phyloP scores from a whole-genome alignment of 2,888 invertebrate genomes.

The Frankliniella intonsa region DNA sequence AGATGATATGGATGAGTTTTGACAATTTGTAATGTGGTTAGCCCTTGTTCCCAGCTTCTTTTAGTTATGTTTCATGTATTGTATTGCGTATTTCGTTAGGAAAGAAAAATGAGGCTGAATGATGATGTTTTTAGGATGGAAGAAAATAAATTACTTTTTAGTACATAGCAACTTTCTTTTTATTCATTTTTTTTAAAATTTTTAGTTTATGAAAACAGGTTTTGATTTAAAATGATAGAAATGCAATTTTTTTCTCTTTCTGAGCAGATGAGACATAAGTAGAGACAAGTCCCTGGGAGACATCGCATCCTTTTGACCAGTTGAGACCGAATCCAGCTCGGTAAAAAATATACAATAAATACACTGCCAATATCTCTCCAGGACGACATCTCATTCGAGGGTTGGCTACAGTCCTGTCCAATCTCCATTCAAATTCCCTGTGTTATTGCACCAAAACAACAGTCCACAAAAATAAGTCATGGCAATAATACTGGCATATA shows the following conservation, averaged over 20 bases:
- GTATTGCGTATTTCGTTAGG: not conserved
- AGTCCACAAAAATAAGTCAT: too few species aligned
- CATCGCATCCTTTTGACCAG: not conserved
- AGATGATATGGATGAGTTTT: constrained; percentile 5
- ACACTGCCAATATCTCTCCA: not conserved
- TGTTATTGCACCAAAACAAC: too few species aligned
- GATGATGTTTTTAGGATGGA: not conserved
- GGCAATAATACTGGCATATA: too few species aligned
- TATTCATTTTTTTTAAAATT: not conserved
- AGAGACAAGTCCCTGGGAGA: not conserved
- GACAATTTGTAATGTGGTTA: not conserved
- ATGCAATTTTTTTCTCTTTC: not conserved
- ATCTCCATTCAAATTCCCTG: too few species aligned
- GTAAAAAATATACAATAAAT: constrained; percentile 24
- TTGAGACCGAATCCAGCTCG: constrained; percentile 14
- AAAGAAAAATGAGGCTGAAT: too few species aligned
- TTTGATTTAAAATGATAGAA: constrained; percentile 19
- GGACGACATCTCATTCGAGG: too few species aligned
- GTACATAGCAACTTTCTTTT: not conserved
- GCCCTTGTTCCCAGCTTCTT: not conserved
- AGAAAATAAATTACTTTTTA: not conserved
- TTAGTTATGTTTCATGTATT: not conserved
- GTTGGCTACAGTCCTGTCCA: too few species aligned
- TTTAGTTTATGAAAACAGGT: constrained; percentile 16
- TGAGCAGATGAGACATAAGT: not conserved